A percentile compares a stretch with the other conserved stretches of the same genome.
These are phyloP conservation scores for Dromas ardeola DNA, from an alignment of 2,113 vertebrate species.

Conservation along the genomic window DNA sequence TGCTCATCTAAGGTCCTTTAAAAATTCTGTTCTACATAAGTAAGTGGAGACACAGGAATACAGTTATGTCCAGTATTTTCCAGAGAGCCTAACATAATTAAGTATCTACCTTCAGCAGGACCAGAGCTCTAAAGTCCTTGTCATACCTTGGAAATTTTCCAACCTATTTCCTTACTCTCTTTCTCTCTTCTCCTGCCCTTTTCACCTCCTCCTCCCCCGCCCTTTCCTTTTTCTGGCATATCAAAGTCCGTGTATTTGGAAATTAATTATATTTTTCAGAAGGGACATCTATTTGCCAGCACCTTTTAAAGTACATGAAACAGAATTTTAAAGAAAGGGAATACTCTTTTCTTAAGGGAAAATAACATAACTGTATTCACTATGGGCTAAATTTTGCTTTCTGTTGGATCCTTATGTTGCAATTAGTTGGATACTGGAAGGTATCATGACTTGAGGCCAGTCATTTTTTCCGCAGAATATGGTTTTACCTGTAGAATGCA, in stretches of 20 bases:
- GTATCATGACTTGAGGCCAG: background rate
- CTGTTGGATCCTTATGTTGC: background rate
- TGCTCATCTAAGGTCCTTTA: background rate
- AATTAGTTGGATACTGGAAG: background rate
- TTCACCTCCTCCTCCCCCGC: fast-evolving
- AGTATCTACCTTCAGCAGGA: background rate
- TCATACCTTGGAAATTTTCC: background rate
- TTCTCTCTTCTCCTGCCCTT: no score
- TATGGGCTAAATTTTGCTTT: background rate
- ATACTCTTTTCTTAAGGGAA: background rate
- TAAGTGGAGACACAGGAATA: background rate
- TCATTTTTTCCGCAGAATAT: background rate
- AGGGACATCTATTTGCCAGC: background rate
- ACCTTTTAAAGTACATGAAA: background rate
- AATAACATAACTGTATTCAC: background rate
- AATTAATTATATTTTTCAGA: background rate
- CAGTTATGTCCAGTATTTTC: background rate
- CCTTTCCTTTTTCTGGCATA: background rate
- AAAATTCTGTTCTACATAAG: background rate
- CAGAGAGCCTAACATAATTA: background rate
- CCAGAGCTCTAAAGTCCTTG: background rate
- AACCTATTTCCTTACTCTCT: background rate
- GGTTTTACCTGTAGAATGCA: background rate
- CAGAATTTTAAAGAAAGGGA: background rate
- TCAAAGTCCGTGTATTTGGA: background rate